These are phyloP conservation scores for Brachypterus glaber DNA, from an alignment of 2,888 invertebrate species.

Conservation along the genomic window DNA sequence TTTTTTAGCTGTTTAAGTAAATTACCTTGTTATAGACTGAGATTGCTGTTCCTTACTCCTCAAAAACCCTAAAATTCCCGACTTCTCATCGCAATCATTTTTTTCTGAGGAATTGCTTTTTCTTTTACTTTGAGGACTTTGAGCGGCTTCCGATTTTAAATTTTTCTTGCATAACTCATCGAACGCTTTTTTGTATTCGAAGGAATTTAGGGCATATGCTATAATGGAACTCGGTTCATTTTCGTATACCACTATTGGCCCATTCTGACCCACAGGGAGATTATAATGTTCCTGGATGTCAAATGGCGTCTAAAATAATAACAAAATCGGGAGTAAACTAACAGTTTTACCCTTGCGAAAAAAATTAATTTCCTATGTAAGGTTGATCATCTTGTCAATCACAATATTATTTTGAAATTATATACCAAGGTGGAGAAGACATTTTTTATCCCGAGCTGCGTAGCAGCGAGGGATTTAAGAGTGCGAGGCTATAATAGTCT, in stretches of 20 bases:
- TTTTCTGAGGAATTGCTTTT: conserved; percentile 38
- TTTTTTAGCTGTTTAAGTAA: neutral
- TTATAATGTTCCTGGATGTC: conserved; percentile 60
- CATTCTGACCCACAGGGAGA: conserved; percentile 47
- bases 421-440: too few relatives aligned
- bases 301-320: conserved; percentile 49
- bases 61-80: conserved; percentile 37
- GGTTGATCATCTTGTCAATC: too few relatives aligned
- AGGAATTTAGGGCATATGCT: conserved; percentile 67
- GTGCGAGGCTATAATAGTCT: too few relatives aligned
- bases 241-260: conserved; percentile 69
- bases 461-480: too few relatives aligned
- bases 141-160: conserved; percentile 33
- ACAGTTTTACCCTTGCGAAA: too few relatives aligned
- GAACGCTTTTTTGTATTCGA: conserved; percentile 58
- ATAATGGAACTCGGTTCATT: conserved; percentile 77
- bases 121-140: conserved; percentile 44
- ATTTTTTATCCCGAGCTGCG: too few relatives aligned
- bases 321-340: too few relatives aligned
- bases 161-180: conserved; percentile 38
- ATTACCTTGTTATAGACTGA: too few relatives aligned
- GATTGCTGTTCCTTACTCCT: conserved; percentile 35
- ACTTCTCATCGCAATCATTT: conserved; percentile 35
- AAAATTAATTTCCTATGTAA: too few relatives aligned
- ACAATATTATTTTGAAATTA: too few relatives aligned